Percentiles rank a stretch among this genome's conserved stretches.
Conservation (phyloP, 2,888 invertebrate species). For the Andrena bicolor region DNA sequence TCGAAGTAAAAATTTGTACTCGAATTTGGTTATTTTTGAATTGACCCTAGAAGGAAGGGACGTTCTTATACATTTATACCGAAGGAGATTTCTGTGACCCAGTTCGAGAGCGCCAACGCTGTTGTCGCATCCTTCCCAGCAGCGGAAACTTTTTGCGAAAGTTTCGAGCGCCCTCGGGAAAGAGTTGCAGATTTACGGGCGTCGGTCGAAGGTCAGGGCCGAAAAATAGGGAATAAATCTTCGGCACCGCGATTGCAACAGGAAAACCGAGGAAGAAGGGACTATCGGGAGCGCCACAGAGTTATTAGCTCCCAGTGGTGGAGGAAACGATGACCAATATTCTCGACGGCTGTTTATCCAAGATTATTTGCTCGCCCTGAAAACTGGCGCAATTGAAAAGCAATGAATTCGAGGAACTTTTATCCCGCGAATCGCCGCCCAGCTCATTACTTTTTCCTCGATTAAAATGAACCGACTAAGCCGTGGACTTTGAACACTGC, state of each 20-base stretch:
- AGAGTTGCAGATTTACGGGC: constrained; percentile 31
- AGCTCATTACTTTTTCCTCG: constrained; percentile 1
- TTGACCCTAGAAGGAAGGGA: constrained; percentile 1
- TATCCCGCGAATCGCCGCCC: not conserved
- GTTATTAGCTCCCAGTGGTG: constrained; percentile 18
- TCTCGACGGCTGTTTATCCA: not conserved
- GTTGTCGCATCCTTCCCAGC: constrained; percentile 16
- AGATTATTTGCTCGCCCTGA: constrained; percentile 16
- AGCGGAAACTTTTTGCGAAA: constrained; percentile 54
- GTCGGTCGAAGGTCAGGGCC: constrained; percentile 62
- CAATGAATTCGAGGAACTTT: constrained; percentile 24
- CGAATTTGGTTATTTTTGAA: constrained; percentile 25
- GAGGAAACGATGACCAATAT: constrained; percentile 6
- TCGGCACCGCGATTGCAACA: too few species aligned
- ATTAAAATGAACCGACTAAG: constrained; percentile 1
- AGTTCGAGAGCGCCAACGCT: constrained; percentile 51
- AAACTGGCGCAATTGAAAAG: constrained; percentile 19
- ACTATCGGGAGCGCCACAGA: not conserved
- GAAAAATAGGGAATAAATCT: constrained; percentile 60
- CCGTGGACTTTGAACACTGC: constrained; percentile 4
- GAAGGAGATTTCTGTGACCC: constrained; percentile 56
- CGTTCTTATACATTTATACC: constrained; percentile 6
- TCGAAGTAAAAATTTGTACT: constrained; percentile 8
- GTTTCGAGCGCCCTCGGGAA: constrained; percentile 21
- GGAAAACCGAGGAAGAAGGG: not conserved